phyloP scores from a whole-genome alignment of 2,888 invertebrate genomes.

The Conops quadrifasciatus region DNA sequence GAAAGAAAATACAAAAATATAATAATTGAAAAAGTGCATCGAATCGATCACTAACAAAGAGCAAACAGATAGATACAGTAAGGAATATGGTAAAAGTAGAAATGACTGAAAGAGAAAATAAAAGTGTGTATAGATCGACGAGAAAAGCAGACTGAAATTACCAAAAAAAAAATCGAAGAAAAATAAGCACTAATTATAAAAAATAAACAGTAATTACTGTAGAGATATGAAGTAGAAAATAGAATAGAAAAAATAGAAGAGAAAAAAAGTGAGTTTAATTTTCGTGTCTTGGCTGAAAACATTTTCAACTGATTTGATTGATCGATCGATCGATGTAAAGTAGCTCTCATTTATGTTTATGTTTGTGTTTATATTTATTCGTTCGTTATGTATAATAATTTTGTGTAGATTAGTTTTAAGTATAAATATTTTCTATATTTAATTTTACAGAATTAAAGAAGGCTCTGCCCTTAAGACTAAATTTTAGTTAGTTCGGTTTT shows the following conservation, averaged over 20 bases:
- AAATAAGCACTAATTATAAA: background rate
- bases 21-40: constrained; percentile 2
- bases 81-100: no score
- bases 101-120: no score
- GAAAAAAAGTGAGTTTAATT: background rate
- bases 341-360: constrained; percentile 22
- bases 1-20: constrained; percentile 1
- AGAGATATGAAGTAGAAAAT: background rate
- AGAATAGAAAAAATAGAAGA: background rate
- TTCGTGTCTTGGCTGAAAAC: background rate
- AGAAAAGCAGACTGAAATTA: background rate
- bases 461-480: constrained; percentile 28
- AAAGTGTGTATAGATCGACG: no score
- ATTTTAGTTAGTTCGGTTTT: background rate
- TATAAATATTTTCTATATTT: background rate
- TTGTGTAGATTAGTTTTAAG: background rate
- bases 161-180: background rate
- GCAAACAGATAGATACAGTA: background rate
- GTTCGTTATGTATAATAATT: background rate
- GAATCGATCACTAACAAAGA: constrained; percentile 7
- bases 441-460: constrained; percentile 29
- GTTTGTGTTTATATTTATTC: constrained; percentile 11
- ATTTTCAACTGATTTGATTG: background rate
- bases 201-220: constrained; percentile 5
- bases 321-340: constrained; percentile 6